Base-by-base conservation (phyloP, 2,113 vertebrate species). In the Semicossyphus pulcher region DNA sequence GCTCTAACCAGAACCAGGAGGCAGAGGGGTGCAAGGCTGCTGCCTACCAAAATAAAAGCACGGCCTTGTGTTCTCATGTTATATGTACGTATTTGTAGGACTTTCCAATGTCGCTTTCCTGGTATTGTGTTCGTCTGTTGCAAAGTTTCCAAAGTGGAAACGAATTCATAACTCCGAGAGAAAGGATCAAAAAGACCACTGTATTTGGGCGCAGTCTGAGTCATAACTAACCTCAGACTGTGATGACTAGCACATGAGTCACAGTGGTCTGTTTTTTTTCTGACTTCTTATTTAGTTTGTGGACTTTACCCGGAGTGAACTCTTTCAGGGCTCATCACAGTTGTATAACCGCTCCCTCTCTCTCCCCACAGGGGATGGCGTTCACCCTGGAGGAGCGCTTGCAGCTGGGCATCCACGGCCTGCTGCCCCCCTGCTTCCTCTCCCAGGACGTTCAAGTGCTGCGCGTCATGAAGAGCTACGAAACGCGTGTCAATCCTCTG, bases 371-470 rank as follows among this genome's bases (percentile, higher is more conserved):
- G 98, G 97, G 97, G 26, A 99, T 99, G 97, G 97, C 96, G 10
- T 99, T 99, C 85, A 98, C 96, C 0, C 93, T 99, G 79, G 91
- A 98, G 90, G 98, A 99, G 89, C 94, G 98, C 54, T 86, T 95
- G 5, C 97, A 99, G 69, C 93, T 99, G 75, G 98, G 98, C 67
- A 99, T 99, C 89, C 97, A 99, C 0, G 98, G 98, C 72, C 94
- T 99, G 66, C 93, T 99, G 67, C 97, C 98, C 0, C 97, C 98
- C 61, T 98, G 97, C 87, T 99, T 99, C 92, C 92, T 99, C 60
- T 97, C 95, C 59, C 98, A 98, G 93, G 97, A 99, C 0, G 94
- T 99, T 25, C 97, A 99, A 86, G 95, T 96, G 66, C 95, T 99
- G 56, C 95, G 97, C 0, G 96, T 99, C 75, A 94, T 98, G 93